phyloP scores from a whole-genome alignment of 1,140 invertebrate genomes.

The Eriocheir sinensis region DNA sequence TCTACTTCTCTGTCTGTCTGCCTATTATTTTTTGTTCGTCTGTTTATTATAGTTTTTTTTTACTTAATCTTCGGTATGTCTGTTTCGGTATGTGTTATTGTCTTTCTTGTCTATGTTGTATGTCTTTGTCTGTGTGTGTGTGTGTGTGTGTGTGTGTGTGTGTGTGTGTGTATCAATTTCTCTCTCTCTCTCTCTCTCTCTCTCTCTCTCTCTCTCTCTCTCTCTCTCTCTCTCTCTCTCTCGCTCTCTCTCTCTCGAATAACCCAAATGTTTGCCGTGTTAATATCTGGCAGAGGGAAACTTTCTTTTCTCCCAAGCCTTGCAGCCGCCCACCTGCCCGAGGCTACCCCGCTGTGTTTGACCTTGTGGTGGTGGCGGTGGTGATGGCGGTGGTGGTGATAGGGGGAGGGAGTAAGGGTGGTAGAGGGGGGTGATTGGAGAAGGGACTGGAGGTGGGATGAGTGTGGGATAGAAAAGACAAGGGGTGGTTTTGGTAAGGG shows the following conservation, averaged over 20 bases:
- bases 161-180: too few relatives aligned
- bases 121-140: too few relatives aligned
- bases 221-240: background rate
- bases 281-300: background rate
- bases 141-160: too few relatives aligned
- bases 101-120: too few relatives aligned
- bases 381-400: slow-evolving; percentile 46
- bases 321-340: background rate
- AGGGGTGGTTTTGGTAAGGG: too few relatives aligned
- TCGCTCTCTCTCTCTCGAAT: background rate
- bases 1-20: too few relatives aligned
- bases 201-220: slow-evolving; percentile 26
- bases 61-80: too few relatives aligned
- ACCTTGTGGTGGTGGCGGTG: background rate
- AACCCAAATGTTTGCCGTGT: background rate
- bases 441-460: background rate
- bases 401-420: background rate
- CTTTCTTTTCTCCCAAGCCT: background rate
- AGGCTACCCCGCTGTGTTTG: background rate
- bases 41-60: too few relatives aligned
- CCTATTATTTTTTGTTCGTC: too few relatives aligned
- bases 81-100: too few relatives aligned
- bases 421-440: too few relatives aligned
- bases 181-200: background rate
- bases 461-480: too few relatives aligned